Base-by-base conservation (phyloP, 2,888 invertebrate species). In the Furcula furcula region DNA sequence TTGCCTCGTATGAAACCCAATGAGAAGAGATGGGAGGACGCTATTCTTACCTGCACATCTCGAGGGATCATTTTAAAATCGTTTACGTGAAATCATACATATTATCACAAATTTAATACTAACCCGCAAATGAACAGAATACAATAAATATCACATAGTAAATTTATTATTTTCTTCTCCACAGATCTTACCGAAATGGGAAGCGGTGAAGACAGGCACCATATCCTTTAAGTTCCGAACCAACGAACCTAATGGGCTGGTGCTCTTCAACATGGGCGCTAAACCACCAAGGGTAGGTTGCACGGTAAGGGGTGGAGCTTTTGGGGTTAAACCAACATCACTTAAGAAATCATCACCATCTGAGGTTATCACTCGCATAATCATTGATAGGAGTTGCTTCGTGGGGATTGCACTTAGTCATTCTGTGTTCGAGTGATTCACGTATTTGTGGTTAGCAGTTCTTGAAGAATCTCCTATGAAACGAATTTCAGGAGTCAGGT, bases 171-270 rank as follows among this genome's bases (percentile, higher is more conserved):
- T 38, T 38, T 63, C 26, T 41, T 14, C 67, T 67, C 84, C 82
- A 50, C 91, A 95, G 95, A 92, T 95, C 32, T 85, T 98, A 62
- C 97, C 97, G 25, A 94, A 95, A 34, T 97, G 97, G 97, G 96
- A 97, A 74, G 95, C 96, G 1, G 94, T 95, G 67, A 94, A 95
- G 69, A 93, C 94, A 14, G 97, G 97, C 41, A 95, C 95, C 15
- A 94, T 98, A 67, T 94, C 96, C 25, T 96, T 98, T 86, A 97
- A 98, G 88, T 97, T 99, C 71, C 93, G 98, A 44, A 98, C 98
- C 27, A 97, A 95, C 75, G 98, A 98, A 79, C 94, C 96, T 4
- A 97, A 98, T 69, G 98, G 98, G 13, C 91, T 99, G 52, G 93
- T 99, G 34, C 92, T 98, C 72, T 96, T 97, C 91, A 97, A 97